Conservation (phyloP, 2,113 vertebrate species). For the Procapra przewalskii region DNA sequence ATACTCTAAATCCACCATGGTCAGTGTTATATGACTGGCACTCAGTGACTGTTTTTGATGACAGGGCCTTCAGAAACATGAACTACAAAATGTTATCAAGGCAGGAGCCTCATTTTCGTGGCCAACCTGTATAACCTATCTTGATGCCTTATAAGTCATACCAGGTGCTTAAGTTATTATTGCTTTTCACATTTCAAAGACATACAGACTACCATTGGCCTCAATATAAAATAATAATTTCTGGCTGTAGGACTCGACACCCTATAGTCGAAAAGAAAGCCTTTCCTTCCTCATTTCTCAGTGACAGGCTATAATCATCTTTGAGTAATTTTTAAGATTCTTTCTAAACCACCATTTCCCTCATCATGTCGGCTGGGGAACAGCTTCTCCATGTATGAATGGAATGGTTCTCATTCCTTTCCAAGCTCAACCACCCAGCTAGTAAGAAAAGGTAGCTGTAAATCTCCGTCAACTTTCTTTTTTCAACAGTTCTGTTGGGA, state of each 20-base stretch:
- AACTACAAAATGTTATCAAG: not conserved
- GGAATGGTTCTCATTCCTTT: constrained; percentile 21
- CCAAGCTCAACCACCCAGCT: constrained; percentile 15
- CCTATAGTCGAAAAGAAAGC: constrained; percentile 40
- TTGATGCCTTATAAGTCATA: constrained; percentile 12
- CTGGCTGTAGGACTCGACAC: not conserved
- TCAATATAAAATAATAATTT: constrained; percentile 68
- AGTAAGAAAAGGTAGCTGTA: not conserved
- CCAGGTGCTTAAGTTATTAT: constrained; percentile 45
- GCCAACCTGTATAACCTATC: not conserved
- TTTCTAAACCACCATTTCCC: constrained; percentile 30
- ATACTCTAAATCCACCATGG: not conserved
- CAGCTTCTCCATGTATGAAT: not conserved
- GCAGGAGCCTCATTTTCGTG: not conserved
- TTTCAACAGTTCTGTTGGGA: not conserved
- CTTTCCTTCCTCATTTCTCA: constrained; percentile 60
- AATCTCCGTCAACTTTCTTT: constrained; percentile 15
- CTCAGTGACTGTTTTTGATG: not conserved
- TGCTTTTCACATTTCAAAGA: constrained; percentile 58
- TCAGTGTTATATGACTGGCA: not conserved
- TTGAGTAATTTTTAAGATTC: constrained; percentile 44
- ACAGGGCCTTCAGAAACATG: not conserved
- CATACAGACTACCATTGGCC: not conserved
- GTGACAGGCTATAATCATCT: constrained; percentile 66
- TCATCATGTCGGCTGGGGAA: not conserved